These are phyloP conservation scores for Sebastes kiyomatsui DNA, from an alignment of 2,797 vertebrate species.

Conservation along the genomic window DNA sequence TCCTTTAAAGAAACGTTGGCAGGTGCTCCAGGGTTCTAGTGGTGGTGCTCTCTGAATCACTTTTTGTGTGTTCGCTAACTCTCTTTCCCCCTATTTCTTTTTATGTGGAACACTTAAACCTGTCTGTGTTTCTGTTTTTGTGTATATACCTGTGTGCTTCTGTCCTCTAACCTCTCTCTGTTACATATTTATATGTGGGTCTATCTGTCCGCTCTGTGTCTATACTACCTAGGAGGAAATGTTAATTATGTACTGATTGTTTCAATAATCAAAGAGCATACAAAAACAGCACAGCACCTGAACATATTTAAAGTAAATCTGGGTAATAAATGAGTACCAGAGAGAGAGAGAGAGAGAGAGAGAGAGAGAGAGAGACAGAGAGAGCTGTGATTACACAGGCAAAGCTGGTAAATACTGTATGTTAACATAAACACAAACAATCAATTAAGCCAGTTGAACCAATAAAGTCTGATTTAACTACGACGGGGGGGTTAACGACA, in stretches of 20 bases:
- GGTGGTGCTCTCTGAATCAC: conserved; percentile 53
- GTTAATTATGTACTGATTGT: background rate
- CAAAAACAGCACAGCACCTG: too few species aligned
- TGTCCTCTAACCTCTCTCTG: conserved; percentile 31
- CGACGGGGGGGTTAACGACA: conserved; percentile 27
- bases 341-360: too few species aligned
- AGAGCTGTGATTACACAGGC: background rate
- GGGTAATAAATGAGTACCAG: too few species aligned
- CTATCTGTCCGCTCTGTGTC: conserved; percentile 34
- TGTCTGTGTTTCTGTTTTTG: conserved; percentile 24
- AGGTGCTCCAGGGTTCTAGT: conserved; percentile 69
- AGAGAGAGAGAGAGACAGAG: too few species aligned
- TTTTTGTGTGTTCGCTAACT: conserved; percentile 42
- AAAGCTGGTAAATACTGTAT: background rate
- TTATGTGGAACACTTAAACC: conserved; percentile 19
- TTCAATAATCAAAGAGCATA: too few species aligned
- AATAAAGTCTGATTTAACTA: conserved; percentile 38
- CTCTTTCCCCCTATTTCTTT: conserved; percentile 23
- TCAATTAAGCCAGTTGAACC: conserved; percentile 20
- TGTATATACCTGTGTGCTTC: conserved; percentile 31
- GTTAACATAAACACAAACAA: conserved; percentile 5
- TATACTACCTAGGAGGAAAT: conserved; percentile 9
- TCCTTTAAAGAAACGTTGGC: conserved; percentile 1
- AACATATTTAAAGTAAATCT: too few species aligned
- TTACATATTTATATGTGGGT: conserved; percentile 45